Evolutionary conservation across 1,140 invertebrate species (phyloP), one percentile per base, ranked within the genome.

Genomic region (Bombus polaris): DNA sequence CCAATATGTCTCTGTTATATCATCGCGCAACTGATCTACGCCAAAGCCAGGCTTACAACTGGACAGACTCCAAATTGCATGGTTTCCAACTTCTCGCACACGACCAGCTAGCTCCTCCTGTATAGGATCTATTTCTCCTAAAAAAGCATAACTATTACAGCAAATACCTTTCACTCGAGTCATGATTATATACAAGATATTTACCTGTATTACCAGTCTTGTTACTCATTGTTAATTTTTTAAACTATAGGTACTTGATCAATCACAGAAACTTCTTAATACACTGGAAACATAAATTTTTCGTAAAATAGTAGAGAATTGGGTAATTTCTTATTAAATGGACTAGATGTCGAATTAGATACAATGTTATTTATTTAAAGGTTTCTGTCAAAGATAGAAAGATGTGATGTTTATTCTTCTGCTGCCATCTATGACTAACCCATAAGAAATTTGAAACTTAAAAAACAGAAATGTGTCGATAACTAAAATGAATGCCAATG

Each of bases 1-100:
- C 99, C 99, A 99, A 94, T 99, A 99, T 2, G 98, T 99, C 89
- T 99, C 99, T 92, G 98, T 97, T 78, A 98, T 98, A 94, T 99
- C 98, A 94, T 99, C 99, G 87, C 99, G 95, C 37, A 99, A 94
- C 93, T 99, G 99, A 93, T 99, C 98, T 25, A 99, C 99, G 42
- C 99, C 99, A 96, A 99, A 99, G 73, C 99, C 99, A 95, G 98
- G 98, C 97, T 99, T 99, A 94, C 99, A 99, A 42, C 99, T 99
- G 3, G 99, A 99, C 44, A 99, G 95, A 89, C 98, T 99, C 99
- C 99, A 99, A 88, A 99, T 99, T 13, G 99, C 99, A 95, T 99
- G 98, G 91, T 97, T 97, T 28, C 99, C 98, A 70, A 99, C 98
- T 97, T 99, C 99, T 47, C 98, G 96, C 3, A 99, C 97, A 87